Evolutionary conservation across 2,888 invertebrate species (phyloP), one percentile per base, ranked within the genome.

Genomic region (Strigamia transsilvanica): DNA sequence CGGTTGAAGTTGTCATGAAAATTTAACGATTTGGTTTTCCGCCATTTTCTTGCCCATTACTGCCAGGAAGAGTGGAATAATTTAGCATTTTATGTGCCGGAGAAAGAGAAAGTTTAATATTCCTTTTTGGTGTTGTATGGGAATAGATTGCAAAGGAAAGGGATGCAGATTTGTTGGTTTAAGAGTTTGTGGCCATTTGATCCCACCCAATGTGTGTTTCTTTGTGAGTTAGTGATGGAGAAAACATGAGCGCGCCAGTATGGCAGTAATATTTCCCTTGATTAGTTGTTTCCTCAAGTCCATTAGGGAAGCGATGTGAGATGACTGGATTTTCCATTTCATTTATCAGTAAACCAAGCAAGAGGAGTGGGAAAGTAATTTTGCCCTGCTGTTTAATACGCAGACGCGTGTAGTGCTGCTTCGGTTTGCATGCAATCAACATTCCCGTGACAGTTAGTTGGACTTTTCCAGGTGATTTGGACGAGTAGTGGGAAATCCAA

Each of bases 271-370:
- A 73, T 73, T 73, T 32, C 13, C 73, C 15, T 73, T 73, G 73
- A 73, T 73, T 73, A 73, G 73, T 73, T 73, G 73, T 73, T 73
- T 73, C 73, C 73, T 73, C 73, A 12, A 73, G 73, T 73, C 73
- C 73, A 73, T 73, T 73, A 73, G 73, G 73, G 73, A 73, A 73
- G 73, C 12, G 73, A 73, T 73, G 73, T 73, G 73, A 73, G 73
- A 73, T 73, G 73, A 73, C 73, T 73, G 73, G 73, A 73, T 73
- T 73, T 73, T 73, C 73, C 73, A 73, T 73, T 73, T 27, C 73
- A 73, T 73, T 73, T 73, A 73, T 73, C 73, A 27, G 73, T 73
- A 73, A 73, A 73, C 73, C 73, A 73, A 73, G 73, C 73, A 73
- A 73, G 73, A 73, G 73, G 73, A 73, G 73, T 73, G 73, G 73